phyloP scores from a whole-genome alignment of 2,113 vertebrate genomes.

The Bucco capensis region DNA sequence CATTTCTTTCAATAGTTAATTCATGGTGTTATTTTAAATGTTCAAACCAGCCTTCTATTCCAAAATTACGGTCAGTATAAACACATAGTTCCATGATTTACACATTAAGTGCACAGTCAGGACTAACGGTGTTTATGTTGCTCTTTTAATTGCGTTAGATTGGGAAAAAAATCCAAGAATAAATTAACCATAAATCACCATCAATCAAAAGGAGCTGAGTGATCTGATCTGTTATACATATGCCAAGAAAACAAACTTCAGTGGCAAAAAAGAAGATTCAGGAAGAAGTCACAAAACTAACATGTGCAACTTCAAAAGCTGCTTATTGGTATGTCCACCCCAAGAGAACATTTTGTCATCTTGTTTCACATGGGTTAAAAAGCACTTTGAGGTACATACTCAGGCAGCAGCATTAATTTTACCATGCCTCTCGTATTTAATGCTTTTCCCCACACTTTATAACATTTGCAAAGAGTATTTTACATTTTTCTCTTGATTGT shows the following conservation, averaged over 20 bases:
- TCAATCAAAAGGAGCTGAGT: background rate
- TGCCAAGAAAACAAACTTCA: background rate
- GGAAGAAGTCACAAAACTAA: background rate
- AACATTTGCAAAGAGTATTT: background rate
- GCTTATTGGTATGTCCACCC: background rate
- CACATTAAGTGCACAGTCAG: background rate
- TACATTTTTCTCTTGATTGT: background rate
- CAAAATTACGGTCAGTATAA: background rate
- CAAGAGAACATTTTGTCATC: background rate
- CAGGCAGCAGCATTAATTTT: background rate
- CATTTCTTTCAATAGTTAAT: background rate
- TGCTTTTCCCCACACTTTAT: background rate
- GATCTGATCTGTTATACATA: background rate
- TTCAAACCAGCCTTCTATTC: background rate
- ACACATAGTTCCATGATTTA: background rate
- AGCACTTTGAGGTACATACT: background rate
- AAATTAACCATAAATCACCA: background rate
- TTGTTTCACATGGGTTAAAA: background rate
- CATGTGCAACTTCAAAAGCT: background rate
- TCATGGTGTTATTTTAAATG: accelerated
- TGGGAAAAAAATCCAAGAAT: background rate
- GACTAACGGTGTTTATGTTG: background rate
- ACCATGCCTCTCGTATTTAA: background rate
- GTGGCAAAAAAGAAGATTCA: background rate
- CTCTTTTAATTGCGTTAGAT: background rate